A percentile compares a stretch with the other conserved stretches of the same genome.
phyloP scores from a whole-genome alignment of 2,797 vertebrate genomes.

The Lagorchestes hirsutus region DNA sequence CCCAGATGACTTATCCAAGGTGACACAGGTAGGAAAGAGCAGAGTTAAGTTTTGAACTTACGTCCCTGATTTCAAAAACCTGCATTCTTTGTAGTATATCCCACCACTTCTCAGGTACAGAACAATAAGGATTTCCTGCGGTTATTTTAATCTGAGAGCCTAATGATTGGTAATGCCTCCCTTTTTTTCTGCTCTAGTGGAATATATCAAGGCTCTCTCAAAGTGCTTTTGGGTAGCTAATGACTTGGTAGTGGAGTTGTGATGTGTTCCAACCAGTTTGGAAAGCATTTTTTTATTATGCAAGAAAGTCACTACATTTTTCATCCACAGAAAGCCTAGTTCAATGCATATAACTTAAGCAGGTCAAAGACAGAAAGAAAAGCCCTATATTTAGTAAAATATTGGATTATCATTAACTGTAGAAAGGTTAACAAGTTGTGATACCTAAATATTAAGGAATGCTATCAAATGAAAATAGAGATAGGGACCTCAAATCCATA shows the following conservation, averaged over 20 bases:
- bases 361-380: background rate
- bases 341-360: background rate
- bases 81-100: background rate
- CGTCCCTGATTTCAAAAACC: background rate
- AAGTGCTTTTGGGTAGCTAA: background rate
- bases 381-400: background rate
- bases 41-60: background rate
- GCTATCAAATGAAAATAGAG: background rate
- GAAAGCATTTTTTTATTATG: background rate
- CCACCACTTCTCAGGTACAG: background rate
- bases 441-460: background rate
- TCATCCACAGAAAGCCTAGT: background rate
- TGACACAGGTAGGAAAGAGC: background rate
- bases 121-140: background rate
- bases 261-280: background rate
- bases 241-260: background rate
- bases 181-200: background rate
- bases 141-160: background rate
- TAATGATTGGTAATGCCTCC: background rate
- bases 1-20: background rate
- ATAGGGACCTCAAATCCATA: background rate
- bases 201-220: background rate
- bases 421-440: background rate
- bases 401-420: background rate
- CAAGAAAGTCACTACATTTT: background rate